Conservation (phyloP, 2,797 vertebrate species). For the Parotocinclus haroldoi region DNA sequence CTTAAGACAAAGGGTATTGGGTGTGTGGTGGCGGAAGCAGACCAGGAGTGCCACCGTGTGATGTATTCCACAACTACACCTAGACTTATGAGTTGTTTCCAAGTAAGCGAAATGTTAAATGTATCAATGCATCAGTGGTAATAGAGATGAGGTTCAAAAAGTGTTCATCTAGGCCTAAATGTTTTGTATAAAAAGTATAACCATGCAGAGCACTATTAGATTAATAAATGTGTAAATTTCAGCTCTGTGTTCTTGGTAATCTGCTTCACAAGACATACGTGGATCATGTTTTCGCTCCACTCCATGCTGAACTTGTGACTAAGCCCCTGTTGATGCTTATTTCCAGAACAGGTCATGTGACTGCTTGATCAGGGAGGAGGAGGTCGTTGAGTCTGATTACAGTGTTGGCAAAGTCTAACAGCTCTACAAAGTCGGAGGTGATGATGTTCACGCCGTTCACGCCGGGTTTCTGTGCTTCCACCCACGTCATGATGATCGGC, state of each 20-base stretch:
- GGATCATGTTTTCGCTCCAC: neutral
- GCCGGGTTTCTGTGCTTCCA: constrained; percentile 87
- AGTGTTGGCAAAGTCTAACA: constrained; percentile 90
- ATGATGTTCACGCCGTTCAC: constrained; percentile 92
- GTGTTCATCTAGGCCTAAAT: no score
- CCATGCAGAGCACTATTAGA: no score
- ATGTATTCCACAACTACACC: no score
- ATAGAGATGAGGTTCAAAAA: no score
- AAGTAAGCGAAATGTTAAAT: no score
- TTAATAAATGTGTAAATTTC: neutral
- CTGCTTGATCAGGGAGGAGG: constrained; percentile 68
- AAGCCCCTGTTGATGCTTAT: neutral
- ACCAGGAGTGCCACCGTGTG: no score
- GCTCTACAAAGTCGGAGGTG: constrained; percentile 97
- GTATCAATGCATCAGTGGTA: no score
- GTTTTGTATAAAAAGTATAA: no score
- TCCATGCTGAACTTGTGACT: neutral
- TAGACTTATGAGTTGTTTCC: no score
- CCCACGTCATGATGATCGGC: constrained; percentile 92
- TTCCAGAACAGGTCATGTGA: constrained; percentile 11
- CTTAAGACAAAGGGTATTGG: no score
- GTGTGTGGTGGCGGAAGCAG: no score
- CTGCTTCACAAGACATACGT: neutral
- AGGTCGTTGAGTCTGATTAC: constrained; percentile 90
- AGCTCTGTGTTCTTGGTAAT: neutral